Percentiles rank a stretch among this genome's conserved stretches.
Evolutionary conservation across 2,113 vertebrate genomes (phyloP).

Genomic region (Donacobius atricapilla): DNA sequence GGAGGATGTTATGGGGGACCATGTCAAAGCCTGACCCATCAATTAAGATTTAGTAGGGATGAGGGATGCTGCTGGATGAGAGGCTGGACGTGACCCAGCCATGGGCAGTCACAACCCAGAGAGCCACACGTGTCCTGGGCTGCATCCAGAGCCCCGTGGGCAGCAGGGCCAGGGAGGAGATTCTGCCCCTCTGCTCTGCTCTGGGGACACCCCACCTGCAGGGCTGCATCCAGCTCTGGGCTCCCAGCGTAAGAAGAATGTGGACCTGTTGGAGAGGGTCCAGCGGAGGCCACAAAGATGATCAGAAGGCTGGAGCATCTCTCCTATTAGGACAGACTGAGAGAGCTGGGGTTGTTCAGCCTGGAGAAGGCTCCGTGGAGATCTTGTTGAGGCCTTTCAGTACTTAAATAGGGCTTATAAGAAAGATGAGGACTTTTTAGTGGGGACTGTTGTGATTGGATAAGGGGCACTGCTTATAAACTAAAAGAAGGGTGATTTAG

Average conservation of each 20-base stretch:
- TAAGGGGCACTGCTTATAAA: background rate
- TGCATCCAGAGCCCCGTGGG: background rate
- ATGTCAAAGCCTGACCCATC: background rate
- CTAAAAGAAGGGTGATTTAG: background rate
- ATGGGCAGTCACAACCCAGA: background rate
- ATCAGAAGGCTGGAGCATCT: background rate
- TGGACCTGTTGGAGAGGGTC: background rate
- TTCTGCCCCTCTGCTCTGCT: background rate
- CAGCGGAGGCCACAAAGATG: background rate
- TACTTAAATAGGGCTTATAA: background rate
- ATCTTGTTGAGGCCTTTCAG: background rate
- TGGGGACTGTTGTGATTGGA: background rate
- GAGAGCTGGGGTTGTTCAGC: background rate
- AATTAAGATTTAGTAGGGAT: background rate
- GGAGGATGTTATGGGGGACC: background rate
- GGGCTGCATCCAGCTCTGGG: background rate
- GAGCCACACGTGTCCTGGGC: background rate
- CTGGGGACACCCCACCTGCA: background rate
- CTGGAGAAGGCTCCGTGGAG: fast-evolving
- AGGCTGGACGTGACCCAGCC: background rate
- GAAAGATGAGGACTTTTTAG: background rate
- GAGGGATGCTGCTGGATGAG: background rate
- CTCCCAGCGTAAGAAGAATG: fast-evolving
- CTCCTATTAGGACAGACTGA: background rate
- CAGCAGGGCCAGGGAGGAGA: background rate